Percentiles rank a stretch among this genome's conserved stretches.
Conservation (phyloP, 2,888 invertebrate genomes). For the Neoascia interrupta region DNA sequence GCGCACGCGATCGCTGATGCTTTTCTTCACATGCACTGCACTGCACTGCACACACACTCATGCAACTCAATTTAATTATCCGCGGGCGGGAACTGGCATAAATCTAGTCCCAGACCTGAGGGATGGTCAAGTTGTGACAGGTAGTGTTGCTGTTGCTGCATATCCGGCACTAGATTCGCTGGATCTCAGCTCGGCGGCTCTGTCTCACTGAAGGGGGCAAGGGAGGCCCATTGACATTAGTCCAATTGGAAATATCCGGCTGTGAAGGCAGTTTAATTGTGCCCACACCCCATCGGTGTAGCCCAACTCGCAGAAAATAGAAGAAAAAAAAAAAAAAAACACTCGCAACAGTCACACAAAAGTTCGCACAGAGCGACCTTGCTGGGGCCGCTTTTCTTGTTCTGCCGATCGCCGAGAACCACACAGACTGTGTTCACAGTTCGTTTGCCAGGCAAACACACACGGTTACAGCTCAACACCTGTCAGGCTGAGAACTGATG, state of each 20-base stretch:
- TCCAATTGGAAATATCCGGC: slow-evolving; percentile 69
- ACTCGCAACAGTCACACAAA: neutral
- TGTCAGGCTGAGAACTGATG: slow-evolving; percentile 42
- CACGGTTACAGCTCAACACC: slow-evolving; percentile 21
- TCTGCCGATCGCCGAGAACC: neutral
- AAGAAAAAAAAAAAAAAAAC: slow-evolving; percentile 14
- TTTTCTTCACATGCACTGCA: too few species aligned
- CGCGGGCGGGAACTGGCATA: slow-evolving; percentile 65
- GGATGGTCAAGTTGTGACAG: slow-evolving; percentile 62
- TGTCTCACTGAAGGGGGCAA: slow-evolving; percentile 22
- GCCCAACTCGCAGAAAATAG: neutral
- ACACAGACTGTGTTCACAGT: slow-evolving; percentile 11
- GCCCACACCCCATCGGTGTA: slow-evolving; percentile 56
- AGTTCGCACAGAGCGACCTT: slow-evolving; percentile 30
- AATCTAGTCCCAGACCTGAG: slow-evolving; percentile 61
- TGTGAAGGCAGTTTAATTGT: slow-evolving; percentile 45
- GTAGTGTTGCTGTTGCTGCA: slow-evolving; percentile 59
- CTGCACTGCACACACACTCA: slow-evolving; percentile 52
- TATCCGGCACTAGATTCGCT: slow-evolving; percentile 59
- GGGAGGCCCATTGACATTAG: slow-evolving; percentile 59
- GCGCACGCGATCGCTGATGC: slow-evolving; percentile 58
- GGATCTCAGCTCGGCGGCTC: neutral
- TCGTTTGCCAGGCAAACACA: slow-evolving; percentile 20
- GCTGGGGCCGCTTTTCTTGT: slow-evolving; percentile 14
- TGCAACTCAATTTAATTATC: slow-evolving; percentile 61